Evolutionary conservation across 1,140 invertebrate species (phyloP), one percentile per base, ranked within the genome.

Genomic region (Pristionchus pacificus): DNA sequence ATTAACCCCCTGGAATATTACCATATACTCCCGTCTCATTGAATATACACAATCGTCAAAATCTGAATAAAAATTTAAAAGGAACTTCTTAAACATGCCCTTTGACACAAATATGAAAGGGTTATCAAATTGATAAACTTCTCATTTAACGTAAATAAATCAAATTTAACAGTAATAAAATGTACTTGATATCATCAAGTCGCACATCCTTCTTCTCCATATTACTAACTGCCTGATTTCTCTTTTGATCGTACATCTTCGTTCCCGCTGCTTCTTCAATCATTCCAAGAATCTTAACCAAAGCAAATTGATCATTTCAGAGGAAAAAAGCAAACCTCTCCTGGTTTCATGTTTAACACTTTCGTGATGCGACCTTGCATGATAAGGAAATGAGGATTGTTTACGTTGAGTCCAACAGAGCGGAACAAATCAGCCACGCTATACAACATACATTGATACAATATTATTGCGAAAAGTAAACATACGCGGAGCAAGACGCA

Each of bases 331-430:
- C 65, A 79, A 85, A 93, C 91, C 88, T 99, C 95, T 70, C 89
- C 88, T 19, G 96, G 93, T 83, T 97, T 98, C 95, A 98, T 98
- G 84, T 97, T 98, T 1, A 98, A 87, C 1, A 99, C 96, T 88
- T 98, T 98, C 0, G 95, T 98, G 66, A 99, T 97, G 79, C 95
- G 89, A 10, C 97, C 97, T 88, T 99, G 97, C 96, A 99, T 98
- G 77, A 99, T 99, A 2, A 99, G 88, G 84, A 83, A 99, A 85
- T 98, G 95, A 2, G 96, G 96, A 88, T 98, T 98, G 85, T 98
- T 98, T 0, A 98, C 93, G 85, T 99, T 99, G 1, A 99, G 86
- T 81, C 97, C 93, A 6, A 98, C 91, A 0, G 95, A 95, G 78
- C 92, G 91, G 84, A 99, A 98, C 76, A 99, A 86, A 86, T 99